phyloP scores from a whole-genome alignment of 2,113 vertebrate genomes.

The Cavia aperea region DNA sequence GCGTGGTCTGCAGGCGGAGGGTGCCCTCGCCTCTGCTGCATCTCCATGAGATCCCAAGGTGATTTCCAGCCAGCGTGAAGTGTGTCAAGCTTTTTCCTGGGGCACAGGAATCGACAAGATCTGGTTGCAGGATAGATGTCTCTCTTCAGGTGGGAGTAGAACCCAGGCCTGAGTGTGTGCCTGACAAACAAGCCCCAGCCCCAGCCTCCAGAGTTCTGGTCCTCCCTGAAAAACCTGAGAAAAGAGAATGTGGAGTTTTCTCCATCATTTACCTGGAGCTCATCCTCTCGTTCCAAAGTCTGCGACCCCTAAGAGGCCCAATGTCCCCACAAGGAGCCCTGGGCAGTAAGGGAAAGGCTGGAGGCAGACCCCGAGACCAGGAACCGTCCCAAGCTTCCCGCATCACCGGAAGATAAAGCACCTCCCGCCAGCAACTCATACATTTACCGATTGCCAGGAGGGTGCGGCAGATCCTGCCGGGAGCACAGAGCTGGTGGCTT shows the following conservation, averaged over 20 bases:
- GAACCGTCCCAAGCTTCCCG: not conserved
- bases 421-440: not conserved
- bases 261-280: not conserved
- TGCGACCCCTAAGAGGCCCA: fast-evolving
- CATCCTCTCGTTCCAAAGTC: not conserved
- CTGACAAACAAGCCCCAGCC: no score
- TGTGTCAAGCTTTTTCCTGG: not conserved
- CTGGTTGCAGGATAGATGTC: not conserved
- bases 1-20: not conserved
- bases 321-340: not conserved
- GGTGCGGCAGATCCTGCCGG: not conserved
- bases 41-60: not conserved
- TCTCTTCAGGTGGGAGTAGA: not conserved
- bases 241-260: not conserved
- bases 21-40: not conserved
- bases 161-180: not conserved
- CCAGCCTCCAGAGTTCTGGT: not conserved
- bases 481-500: not conserved
- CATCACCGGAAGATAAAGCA: no score
- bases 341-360: not conserved
- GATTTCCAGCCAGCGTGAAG: not conserved
- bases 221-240: not conserved
- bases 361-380: not conserved
- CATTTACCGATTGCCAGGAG: not conserved
- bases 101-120: not conserved